These are phyloP conservation scores for Caprella mutica DNA, from an alignment of 2,888 invertebrate species.

Conservation along the genomic window DNA sequence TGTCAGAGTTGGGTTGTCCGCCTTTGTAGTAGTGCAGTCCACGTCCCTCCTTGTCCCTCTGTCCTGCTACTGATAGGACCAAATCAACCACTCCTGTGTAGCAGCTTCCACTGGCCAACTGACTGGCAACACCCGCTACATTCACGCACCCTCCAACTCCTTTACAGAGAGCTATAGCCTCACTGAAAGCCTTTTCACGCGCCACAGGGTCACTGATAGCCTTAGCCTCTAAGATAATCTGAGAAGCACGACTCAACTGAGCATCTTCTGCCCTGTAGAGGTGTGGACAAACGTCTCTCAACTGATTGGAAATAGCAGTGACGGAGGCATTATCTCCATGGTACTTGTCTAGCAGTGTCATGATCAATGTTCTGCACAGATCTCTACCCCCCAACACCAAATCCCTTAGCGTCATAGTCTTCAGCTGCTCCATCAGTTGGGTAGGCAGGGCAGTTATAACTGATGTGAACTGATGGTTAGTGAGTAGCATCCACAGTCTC, in stretches of 20 bases:
- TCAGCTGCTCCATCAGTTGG: constrained; percentile 48
- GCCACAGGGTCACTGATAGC: constrained; percentile 57
- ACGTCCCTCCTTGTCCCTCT: constrained; percentile 76
- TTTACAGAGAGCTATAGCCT: constrained; percentile 57
- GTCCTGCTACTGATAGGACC: constrained; percentile 68
- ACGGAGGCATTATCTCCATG: constrained; percentile 90
- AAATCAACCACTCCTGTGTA: constrained; percentile 82
- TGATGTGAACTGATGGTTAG: constrained; percentile 43
- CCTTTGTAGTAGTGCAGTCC: constrained; percentile 78
- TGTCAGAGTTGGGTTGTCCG: constrained; percentile 68
- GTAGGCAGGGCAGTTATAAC: constrained; percentile 38
- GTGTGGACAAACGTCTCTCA: constrained; percentile 83
- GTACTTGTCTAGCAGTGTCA: constrained; percentile 76
- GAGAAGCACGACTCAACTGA: constrained; percentile 87
- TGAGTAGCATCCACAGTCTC: constrained; percentile 44
- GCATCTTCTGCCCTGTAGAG: constrained; percentile 92
- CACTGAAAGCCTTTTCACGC: constrained; percentile 48
- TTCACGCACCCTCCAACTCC: constrained; percentile 79
- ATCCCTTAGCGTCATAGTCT: constrained; percentile 55
- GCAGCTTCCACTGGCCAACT: constrained; percentile 54
- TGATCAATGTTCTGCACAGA: constrained; percentile 62
- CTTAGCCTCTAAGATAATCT: constrained; percentile 71
- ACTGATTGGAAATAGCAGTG: constrained; percentile 72
- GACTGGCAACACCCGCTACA: constrained; percentile 68
- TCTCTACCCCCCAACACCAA: constrained; percentile 66